These are phyloP conservation scores for Chlamydotis undulata DNA, from an alignment of 2,113 vertebrate species.

Conservation along the genomic window DNA sequence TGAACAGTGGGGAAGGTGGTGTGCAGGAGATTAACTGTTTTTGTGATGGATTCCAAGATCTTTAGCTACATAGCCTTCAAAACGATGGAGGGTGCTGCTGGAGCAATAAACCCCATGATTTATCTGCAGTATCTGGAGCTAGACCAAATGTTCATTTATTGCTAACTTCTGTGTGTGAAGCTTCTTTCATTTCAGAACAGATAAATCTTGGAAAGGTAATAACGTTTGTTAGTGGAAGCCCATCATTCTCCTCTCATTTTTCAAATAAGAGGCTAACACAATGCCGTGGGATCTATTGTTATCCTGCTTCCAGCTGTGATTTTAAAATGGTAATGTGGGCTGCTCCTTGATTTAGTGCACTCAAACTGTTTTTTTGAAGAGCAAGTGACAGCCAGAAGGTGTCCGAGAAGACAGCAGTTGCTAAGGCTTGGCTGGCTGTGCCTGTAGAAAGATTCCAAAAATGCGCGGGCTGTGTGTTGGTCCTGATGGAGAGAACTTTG, in stretches of 20 bases:
- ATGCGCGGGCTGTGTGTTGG: not conserved
- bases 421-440: not conserved
- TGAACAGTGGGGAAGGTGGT: not conserved
- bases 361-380: not conserved
- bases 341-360: conserved; percentile 22
- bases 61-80: not conserved
- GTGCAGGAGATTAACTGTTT: not conserved
- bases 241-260: conserved; percentile 9
- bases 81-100: not conserved
- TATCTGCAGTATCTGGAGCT: conserved; percentile 19
- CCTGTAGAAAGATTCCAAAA: conserved; percentile 46
- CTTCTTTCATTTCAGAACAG: not conserved
- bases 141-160: conserved; percentile 31
- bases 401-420: conserved; percentile 8
- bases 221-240: not conserved
- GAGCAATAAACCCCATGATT: not conserved
- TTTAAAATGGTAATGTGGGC: conserved; percentile 47
- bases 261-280: conserved; percentile 12
- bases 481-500: conserved; percentile 34
- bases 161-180: not conserved
- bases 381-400: not conserved
- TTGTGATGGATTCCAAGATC: conserved; percentile 18
- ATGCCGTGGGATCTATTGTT: conserved; percentile 13
- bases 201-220: conserved; percentile 49
- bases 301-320: conserved; percentile 55